Percentiles rank a stretch among this genome's conserved stretches.
Evolutionary conservation across 2,113 vertebrate species (phyloP).

Genomic region (Ciconia maguari): DNA sequence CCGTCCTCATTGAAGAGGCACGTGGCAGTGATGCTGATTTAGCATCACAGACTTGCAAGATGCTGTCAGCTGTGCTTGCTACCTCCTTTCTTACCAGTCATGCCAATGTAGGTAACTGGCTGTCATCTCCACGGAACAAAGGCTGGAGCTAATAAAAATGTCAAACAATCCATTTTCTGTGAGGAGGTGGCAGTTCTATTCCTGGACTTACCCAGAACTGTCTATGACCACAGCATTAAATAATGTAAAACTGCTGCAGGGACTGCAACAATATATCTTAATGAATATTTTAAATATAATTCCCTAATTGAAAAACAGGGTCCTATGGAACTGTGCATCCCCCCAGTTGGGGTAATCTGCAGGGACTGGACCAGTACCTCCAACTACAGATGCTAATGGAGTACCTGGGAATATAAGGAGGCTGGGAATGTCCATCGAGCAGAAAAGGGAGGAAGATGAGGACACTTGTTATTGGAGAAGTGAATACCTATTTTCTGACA

Average conservation of each 20-base stretch:
- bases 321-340: neutral
- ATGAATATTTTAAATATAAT: neutral
- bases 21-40: conserved; percentile 13
- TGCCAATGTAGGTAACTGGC: neutral
- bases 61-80: conserved; percentile 9
- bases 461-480: neutral
- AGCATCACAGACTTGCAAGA: conserved; percentile 5
- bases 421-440: neutral
- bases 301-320: neutral
- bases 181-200: conserved; percentile 24
- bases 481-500: neutral
- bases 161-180: conserved; percentile 2
- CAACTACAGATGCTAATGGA: neutral
- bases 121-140: conserved; percentile 30
- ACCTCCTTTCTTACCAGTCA: conserved; percentile 22
- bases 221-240: neutral
- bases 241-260: neutral
- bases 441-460: neutral
- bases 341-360: neutral
- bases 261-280: neutral
- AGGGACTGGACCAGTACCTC: neutral
- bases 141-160: conserved; percentile 28
- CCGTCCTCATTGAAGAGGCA: neutral
- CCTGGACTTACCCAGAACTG: conserved; percentile 5
- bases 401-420: neutral